phyloP scores from a whole-genome alignment of 2,113 vertebrate genomes.

The Ranitomeya imitator region DNA sequence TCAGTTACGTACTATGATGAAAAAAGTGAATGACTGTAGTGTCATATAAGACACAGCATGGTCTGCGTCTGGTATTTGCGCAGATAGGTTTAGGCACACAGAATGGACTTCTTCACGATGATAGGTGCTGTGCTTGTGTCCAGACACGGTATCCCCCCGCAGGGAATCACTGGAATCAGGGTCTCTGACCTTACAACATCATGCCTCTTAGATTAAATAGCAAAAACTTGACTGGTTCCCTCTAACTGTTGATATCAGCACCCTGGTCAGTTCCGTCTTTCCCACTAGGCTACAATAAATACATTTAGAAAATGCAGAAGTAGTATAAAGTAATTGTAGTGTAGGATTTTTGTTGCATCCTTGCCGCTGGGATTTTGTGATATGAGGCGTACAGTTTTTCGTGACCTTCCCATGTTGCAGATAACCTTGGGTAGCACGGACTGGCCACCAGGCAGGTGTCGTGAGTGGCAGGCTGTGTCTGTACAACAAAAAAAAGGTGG shows the following conservation, averaged over 20 bases:
- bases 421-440: slow-evolving; percentile 32
- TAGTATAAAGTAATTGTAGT: background rate
- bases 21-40: too few relatives aligned
- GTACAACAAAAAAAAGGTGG: slow-evolving; percentile 24
- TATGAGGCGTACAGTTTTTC: background rate
- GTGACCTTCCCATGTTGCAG: background rate
- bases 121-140: too few relatives aligned
- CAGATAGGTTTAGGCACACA: too few relatives aligned
- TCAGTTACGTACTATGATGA: too few relatives aligned
- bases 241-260: background rate
- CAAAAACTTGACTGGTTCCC: too few relatives aligned
- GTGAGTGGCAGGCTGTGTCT: slow-evolving; percentile 8
- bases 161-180: too few relatives aligned
- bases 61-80: too few relatives aligned
- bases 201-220: too few relatives aligned
- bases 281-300: background rate
- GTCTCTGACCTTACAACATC: too few relatives aligned
- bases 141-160: too few relatives aligned
- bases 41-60: too few relatives aligned
- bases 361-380: background rate
- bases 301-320: background rate
- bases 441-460: background rate
- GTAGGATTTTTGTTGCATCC: background rate
- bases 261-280: background rate
- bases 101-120: too few relatives aligned